Base-by-base conservation (phyloP, 30 jellyfish, hydroid and myxozoan species). In the Morbakka virulenta region DNA sequence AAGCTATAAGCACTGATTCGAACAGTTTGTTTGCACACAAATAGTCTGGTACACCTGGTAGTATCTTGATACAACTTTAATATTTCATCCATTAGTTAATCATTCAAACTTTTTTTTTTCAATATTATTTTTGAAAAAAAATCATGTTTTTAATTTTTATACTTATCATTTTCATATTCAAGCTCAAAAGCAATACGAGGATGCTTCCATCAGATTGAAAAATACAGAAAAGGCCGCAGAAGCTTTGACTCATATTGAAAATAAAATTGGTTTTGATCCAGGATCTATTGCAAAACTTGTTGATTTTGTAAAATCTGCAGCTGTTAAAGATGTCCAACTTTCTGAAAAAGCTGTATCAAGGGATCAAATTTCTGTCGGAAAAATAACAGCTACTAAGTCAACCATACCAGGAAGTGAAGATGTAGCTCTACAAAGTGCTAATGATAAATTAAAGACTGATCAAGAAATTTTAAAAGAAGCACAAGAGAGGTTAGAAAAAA, bases 241-340 rank as follows among this genome's bases (percentile, higher is more conserved):
- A 52, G 98, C 95, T 30, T 89, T 91, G 20, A 91, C 98, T 6
- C 95, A 91, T 29, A 91, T 91, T 9, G 98, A 91, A 75, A 76
- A 94, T 50, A 68, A 93, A 3, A 93, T 91, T 47, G 98, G 98
- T 17, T 83, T 91, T 50, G 98, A 91, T 72, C 98, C 98, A 20
- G 95, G 95, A 17, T 91, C 98, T 29, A 91, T 91, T 28, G 96
- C 98, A 4, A 84, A 91, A 32, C 79, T 91, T 57, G 95, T 91
- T 20, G 98, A 91, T 35, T 79, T 81, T 61, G 98, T 91, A 72
- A 83, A 91, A 69, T 74, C 82, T 36, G 98, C 98, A 13, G 98
- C 98, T 30, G 75, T 68, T 50, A 91, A 79, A 76, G 98, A 91
- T 29, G 98, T 91, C 62, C 76, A 81, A 30, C 64, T 91, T 52